phyloP scores from a whole-genome alignment of 2,888 invertebrate genomes.

The Eupithecia inturbata region DNA sequence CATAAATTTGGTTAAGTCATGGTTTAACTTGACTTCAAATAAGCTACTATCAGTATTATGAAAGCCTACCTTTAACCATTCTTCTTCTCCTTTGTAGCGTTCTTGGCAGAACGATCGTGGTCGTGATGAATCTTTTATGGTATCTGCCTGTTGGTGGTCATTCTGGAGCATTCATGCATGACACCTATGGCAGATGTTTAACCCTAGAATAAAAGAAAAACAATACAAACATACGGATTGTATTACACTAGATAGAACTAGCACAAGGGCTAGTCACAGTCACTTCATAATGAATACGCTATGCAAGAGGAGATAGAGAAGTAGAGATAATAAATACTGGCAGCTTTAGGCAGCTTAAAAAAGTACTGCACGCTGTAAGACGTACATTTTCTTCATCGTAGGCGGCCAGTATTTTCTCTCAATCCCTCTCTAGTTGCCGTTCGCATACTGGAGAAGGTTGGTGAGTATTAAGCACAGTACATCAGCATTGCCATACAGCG shows the following conservation, averaged over 20 bases:
- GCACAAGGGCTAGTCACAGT: neutral
- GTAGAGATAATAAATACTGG: neutral
- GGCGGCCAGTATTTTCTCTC: neutral
- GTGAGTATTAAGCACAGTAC: neutral
- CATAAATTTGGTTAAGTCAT: constrained; percentile 40
- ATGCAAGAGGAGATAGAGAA: neutral
- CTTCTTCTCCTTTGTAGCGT: too few species aligned
- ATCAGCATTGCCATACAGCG: neutral
- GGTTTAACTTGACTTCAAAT: neutral
- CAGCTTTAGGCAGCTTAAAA: neutral
- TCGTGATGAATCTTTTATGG: too few species aligned
- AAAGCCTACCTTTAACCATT: neutral
- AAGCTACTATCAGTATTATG: neutral
- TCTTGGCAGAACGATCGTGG: too few species aligned
- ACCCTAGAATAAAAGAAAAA: neutral
- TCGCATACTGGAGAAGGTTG: neutral
- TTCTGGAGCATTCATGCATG: too few species aligned
- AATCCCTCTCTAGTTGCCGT: neutral
- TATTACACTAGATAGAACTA: neutral
- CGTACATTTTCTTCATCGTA: neutral
- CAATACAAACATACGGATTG: neutral
- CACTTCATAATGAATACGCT: neutral
- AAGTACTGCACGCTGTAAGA: neutral
- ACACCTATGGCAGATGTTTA: neutral
- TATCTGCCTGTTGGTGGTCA: too few species aligned